Evolutionary conservation across 2,888 invertebrate species (phyloP).

Genomic region (Drosophila lacicola): DNA sequence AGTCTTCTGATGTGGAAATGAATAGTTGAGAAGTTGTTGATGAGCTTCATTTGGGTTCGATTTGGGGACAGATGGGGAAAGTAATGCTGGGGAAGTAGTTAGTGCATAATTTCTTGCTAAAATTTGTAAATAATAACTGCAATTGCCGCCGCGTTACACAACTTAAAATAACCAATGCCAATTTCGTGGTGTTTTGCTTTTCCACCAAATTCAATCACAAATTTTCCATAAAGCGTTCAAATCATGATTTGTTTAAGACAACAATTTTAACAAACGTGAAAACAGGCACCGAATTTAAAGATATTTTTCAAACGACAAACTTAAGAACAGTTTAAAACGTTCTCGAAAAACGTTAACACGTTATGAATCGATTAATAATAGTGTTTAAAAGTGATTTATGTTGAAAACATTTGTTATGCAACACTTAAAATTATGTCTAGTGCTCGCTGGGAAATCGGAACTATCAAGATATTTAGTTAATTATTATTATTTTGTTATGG

Average conservation of each 20-base stretch:
- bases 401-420: neutral
- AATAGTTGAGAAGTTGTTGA: neutral
- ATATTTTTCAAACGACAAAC: constrained; percentile 17
- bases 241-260: no score
- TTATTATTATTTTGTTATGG: no score
- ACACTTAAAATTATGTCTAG: neutral
- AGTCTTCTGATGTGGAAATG: neutral
- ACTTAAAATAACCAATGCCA: constrained; percentile 59
- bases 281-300: constrained; percentile 18
- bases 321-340: constrained; percentile 6
- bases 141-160: constrained; percentile 27
- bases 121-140: constrained; percentile 23
- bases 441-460: no score
- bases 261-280: neutral
- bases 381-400: constrained; percentile 15
- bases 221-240: constrained; percentile 28
- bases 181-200: constrained; percentile 58
- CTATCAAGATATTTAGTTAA: no score
- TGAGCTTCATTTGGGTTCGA: no score
- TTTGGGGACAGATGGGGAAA: no score
- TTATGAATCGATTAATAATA: neutral
- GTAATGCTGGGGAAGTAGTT: neutral
- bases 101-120: neutral
- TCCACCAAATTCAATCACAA: constrained; percentile 22
- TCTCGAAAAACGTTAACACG: constrained; percentile 2